These are phyloP conservation scores for Gadus chalcogrammus DNA, from an alignment of 2,113 vertebrate species.

Conservation along the genomic window DNA sequence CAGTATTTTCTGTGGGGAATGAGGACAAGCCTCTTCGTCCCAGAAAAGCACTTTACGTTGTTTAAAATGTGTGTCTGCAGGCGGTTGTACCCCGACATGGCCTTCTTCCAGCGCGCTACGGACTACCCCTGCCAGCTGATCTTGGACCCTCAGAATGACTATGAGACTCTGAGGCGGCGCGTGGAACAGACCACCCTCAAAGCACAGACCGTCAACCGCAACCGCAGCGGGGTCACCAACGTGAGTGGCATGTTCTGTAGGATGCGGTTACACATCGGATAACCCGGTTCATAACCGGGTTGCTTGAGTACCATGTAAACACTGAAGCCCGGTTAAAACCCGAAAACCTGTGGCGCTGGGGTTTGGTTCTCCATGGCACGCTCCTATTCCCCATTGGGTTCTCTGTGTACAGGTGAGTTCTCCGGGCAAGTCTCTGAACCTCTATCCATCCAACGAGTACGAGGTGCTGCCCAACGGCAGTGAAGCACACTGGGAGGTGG, in stretches of 20 bases:
- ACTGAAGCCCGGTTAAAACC: too few relatives aligned
- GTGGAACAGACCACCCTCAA: constrained; percentile 96
- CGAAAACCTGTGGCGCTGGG: too few relatives aligned
- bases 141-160: constrained; percentile 94
- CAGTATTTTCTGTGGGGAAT: too few relatives aligned
- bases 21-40: too few relatives aligned
- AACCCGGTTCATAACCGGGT: too few relatives aligned
- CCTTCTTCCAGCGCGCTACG: constrained; percentile 93
- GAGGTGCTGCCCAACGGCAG: constrained; percentile 88
- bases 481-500: constrained; percentile 97
- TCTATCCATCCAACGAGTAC: constrained; percentile 82
- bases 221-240: constrained; percentile 94
- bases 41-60: background rate
- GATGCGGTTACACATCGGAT: background rate
- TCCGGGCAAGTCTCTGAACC: constrained; percentile 77
- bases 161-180: constrained; percentile 87
- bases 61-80: constrained; percentile 58
- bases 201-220: constrained; percentile 90
- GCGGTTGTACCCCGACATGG: constrained; percentile 94
- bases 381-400: too few relatives aligned
- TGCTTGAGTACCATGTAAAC: too few relatives aligned
- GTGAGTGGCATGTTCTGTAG: constrained; percentile 65
- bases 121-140: constrained; percentile 93
- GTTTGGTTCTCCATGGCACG: too few relatives aligned
- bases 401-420: constrained; percentile 83